Base-by-base conservation (phyloP, 2,113 vertebrate genomes). In the Aegotheles bennettii region DNA sequence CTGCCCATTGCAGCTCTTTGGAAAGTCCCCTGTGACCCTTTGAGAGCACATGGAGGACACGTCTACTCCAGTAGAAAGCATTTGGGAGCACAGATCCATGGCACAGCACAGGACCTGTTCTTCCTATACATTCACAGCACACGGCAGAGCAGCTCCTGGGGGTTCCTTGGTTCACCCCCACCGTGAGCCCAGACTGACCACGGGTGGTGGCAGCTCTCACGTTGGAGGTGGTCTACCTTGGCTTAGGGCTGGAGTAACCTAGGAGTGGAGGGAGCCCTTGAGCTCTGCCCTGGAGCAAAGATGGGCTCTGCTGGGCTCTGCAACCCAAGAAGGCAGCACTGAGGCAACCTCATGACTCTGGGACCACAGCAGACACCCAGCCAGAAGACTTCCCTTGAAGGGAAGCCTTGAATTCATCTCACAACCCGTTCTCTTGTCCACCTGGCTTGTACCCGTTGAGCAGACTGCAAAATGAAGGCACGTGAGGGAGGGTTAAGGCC, bases 191-290 rank as follows among this genome's bases (percentile, higher is more conserved):
- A 93, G 71, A 71, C 76, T 35, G 63, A 10, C 16, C 71, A 25
- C 0, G 0, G 54, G 31, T 9, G 7, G 5, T 5, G 3, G 33
- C 43, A n/a, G 82, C 47, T 61, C 68, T 43, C 38, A 4, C 1
- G 0, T 3, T 25, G 36, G 23, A 68, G 63, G 15, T 63, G 78
- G 2, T 18, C 38, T 42, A 1, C 17, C 61, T 42, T 4, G 29
- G 63, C 61, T 92, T 71, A 15, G 83, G 57, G 74, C 36, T 77
- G 88, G 73, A 48, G 18, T 17, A 29, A 81, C 6, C 19, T 11
- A 3, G 33, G 36, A 68, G 26, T 26, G 48, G 31, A 42, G 18
- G n/a, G 50, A 89, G 15, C 83, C 57, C 29, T 33, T 15, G 31
- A 57, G 51, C 26, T 51, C 86, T 69, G 28, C 10, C 70, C 51